Evolutionary conservation across 2,888 invertebrate genomes (phyloP).

Genomic region (Dryobota labecula): DNA sequence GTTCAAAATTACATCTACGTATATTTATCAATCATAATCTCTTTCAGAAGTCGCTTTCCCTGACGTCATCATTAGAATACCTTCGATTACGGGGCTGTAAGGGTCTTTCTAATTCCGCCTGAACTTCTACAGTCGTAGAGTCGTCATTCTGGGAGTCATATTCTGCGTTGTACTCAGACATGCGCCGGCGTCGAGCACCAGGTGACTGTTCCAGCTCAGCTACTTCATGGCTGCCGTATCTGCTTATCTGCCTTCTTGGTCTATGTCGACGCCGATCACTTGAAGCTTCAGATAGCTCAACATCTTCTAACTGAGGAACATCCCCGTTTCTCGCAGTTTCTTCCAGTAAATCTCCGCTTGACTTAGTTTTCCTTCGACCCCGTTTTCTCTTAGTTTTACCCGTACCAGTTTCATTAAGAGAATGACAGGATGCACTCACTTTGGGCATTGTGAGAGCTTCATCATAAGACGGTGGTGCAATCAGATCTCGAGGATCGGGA

Average conservation of each 20-base stretch:
- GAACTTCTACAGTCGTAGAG: slow-evolving; percentile 78
- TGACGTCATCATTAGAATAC: slow-evolving; percentile 83
- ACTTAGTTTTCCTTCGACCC: slow-evolving; percentile 88
- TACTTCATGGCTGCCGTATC: slow-evolving; percentile 87
- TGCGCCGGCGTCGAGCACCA: slow-evolving; percentile 82
- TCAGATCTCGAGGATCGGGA: slow-evolving; percentile 92
- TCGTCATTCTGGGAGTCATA: slow-evolving; percentile 64
- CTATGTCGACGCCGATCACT: slow-evolving; percentile 72
- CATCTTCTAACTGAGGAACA: slow-evolving; percentile 78
- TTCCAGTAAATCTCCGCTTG: slow-evolving; percentile 87
- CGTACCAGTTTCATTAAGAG: slow-evolving; percentile 86
- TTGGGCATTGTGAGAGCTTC: slow-evolving; percentile 94
- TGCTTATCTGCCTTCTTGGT: slow-evolving; percentile 75
- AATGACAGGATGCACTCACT: slow-evolving; percentile 91
- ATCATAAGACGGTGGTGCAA: slow-evolving; percentile 94
- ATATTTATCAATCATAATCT: slow-evolving; percentile 37
- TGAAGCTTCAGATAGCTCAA: slow-evolving; percentile 77
- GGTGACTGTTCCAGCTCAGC: slow-evolving; percentile 86
- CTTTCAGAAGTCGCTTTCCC: slow-evolving; percentile 85
- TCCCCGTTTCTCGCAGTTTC: slow-evolving; percentile 87
- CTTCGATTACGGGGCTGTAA: slow-evolving; percentile 79
- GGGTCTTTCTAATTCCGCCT: slow-evolving; percentile 79
- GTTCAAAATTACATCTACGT: slow-evolving; percentile 16
- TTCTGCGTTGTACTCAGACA: slow-evolving; percentile 80
- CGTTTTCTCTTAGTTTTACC: slow-evolving; percentile 83